These are phyloP conservation scores for Henricia sp. DNA, from an alignment of 53 echinoderm and acorn worm species.

Conservation along the genomic window DNA sequence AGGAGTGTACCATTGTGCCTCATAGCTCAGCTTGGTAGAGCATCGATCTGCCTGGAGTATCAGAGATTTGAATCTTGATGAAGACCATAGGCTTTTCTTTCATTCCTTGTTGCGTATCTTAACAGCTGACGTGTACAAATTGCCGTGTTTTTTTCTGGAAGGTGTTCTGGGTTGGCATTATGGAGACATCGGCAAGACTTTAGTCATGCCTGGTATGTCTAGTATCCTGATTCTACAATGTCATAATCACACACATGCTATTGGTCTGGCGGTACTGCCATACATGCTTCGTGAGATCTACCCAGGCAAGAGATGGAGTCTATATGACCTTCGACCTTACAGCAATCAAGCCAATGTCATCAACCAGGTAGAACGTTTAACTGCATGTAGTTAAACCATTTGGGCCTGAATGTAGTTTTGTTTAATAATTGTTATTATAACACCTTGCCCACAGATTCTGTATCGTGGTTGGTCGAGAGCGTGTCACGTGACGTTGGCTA, in stretches of 20 bases:
- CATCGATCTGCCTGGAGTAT: no score
- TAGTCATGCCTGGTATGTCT: conserved; percentile 54
- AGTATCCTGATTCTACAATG: conserved; percentile 54
- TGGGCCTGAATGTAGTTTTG: background rate
- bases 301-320: conserved; percentile 55
- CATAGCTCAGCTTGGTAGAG: no score
- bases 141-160: background rate
- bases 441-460: no score
- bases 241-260: conserved; percentile 40
- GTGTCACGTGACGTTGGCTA: no score
- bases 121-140: no score
- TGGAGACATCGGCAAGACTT: conserved; percentile 64
- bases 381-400: background rate
- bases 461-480: no score
- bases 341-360: conserved; percentile 32
- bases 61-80: no score
- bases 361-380: conserved; percentile 37
- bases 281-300: conserved; percentile 26
- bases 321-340: conserved; percentile 47
- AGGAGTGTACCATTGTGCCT: no score
- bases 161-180: conserved; percentile 51
- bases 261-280: conserved; percentile 35
- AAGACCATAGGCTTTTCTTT: no score
- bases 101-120: no score
- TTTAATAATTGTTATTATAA: no score